phyloP scores from a whole-genome alignment of 2,797 vertebrate species.

The Poeciliopsis paucimaculata region DNA sequence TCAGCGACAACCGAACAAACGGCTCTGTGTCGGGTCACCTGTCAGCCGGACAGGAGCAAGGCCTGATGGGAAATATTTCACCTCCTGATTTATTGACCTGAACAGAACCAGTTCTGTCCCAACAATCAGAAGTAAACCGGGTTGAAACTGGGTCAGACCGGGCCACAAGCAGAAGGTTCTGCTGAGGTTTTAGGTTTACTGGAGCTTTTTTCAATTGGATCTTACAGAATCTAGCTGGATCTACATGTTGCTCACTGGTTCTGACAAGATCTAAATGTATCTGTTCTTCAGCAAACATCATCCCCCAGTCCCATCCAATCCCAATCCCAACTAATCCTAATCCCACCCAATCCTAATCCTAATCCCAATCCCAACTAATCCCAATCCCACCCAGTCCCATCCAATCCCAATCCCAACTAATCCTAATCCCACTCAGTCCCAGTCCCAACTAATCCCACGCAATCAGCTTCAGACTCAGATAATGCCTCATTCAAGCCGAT shows the following conservation, averaged over 20 bases:
- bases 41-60: conserved; percentile 9
- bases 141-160: background rate
- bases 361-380: background rate
- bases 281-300: background rate
- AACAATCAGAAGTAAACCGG: background rate
- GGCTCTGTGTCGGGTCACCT: background rate
- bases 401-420: background rate
- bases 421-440: too few species aligned
- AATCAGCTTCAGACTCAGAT: background rate
- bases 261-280: background rate
- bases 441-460: too few species aligned
- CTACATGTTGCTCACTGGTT: background rate
- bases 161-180: background rate
- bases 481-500: background rate
- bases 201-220: too few species aligned
- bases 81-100: background rate
- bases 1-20: background rate
- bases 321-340: background rate
- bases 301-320: background rate
- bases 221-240: too few species aligned
- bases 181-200: background rate
- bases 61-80: conserved; percentile 26
- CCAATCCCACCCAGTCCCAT: too few species aligned
- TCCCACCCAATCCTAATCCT: background rate
- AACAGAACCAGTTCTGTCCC: background rate